phyloP scores from a whole-genome alignment of 2,113 vertebrate species.

The Loxodonta africana region DNA sequence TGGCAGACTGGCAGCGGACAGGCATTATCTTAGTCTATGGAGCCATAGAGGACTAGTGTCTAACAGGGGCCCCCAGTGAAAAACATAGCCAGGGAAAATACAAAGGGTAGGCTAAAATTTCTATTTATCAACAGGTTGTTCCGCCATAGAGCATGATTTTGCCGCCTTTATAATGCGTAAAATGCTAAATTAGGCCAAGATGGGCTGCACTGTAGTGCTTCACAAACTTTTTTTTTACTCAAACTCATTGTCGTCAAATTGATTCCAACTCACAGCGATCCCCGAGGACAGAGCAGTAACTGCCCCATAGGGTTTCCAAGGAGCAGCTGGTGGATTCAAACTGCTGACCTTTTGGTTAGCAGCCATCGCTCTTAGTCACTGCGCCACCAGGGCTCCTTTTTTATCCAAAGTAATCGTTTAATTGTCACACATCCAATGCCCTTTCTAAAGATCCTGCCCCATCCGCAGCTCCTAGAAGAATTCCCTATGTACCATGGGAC shows the following conservation, averaged over 20 bases:
- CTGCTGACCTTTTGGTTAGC: too few relatives aligned
- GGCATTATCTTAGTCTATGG: neutral
- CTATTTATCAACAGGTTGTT: neutral
- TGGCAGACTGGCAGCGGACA: accelerated
- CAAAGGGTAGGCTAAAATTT: neutral
- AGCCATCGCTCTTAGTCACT: too few relatives aligned
- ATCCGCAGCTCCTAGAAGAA: neutral
- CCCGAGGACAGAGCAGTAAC: too few relatives aligned
- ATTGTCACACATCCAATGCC: neutral
- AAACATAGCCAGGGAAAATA: neutral
- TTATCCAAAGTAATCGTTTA: neutral
- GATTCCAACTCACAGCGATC: too few relatives aligned
- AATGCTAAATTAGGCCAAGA: neutral
- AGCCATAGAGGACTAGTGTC: neutral
- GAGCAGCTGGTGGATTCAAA: too few relatives aligned
- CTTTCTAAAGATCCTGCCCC: accelerated
- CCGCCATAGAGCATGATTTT: neutral
- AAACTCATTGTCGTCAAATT: too few relatives aligned
- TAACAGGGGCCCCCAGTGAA: neutral
- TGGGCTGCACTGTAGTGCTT: neutral
- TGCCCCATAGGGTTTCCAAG: too few relatives aligned
- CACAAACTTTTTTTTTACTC: neutral
- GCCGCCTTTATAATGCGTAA: neutral
- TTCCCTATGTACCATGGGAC: neutral
- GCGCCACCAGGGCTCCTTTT: too few relatives aligned